Evolutionary conservation across 2,797 vertebrate species (phyloP).

Genomic region (Pseudochirops corinnae): DNA sequence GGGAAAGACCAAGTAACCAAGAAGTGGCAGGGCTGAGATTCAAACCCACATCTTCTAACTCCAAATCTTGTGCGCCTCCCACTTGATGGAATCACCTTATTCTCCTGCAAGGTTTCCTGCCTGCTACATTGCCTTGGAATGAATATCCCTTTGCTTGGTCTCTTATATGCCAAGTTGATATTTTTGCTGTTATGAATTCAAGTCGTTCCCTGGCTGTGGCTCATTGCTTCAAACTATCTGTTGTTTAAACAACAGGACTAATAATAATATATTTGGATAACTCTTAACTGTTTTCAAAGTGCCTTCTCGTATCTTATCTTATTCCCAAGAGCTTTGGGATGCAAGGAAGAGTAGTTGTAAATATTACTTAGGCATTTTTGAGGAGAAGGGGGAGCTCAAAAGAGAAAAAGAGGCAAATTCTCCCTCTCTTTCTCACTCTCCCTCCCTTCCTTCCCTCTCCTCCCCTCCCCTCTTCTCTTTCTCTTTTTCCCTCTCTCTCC

Average conservation of each 20-base stretch:
- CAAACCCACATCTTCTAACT: neutral
- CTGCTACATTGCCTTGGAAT: neutral
- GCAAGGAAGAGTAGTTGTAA: neutral
- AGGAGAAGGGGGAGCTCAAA: neutral
- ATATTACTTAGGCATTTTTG: neutral
- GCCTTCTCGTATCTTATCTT: neutral
- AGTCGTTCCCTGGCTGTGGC: neutral
- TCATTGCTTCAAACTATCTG: neutral
- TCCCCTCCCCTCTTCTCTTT: neutral
- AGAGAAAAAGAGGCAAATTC: neutral
- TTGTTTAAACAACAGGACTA: neutral
- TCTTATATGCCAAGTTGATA: neutral
- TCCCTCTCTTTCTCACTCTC: neutral
- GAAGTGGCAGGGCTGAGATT: neutral
- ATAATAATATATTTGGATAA: neutral
- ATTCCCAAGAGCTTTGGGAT: neutral
- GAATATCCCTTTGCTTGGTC: neutral
- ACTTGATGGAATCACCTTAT: neutral
- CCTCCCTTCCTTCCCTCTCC: fast-evolving
- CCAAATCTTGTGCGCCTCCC: neutral
- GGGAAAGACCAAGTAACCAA: neutral
- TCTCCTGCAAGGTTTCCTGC: neutral
- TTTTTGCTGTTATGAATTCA: neutral
- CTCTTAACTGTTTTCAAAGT: neutral
- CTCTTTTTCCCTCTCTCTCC: neutral